Base-by-base conservation (phyloP, 2,113 vertebrate species). In the Cyprinodon brontotheroides region DNA sequence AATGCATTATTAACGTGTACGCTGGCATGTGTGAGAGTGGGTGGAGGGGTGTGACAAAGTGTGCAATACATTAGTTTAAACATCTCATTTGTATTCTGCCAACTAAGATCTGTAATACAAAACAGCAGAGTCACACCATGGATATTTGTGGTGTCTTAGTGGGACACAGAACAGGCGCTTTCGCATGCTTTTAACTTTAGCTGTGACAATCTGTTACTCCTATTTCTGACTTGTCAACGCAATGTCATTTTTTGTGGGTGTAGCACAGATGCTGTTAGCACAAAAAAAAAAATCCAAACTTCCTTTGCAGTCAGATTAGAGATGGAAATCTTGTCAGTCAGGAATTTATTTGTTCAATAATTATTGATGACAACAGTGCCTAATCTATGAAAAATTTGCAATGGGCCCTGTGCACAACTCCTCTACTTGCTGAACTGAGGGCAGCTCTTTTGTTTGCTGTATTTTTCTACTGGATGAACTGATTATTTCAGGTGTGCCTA, bases 1-100 rank as follows among this genome's bases (percentile, higher is more conserved):
- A 86, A 91, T 89, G 79, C 74, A 92, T 91, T 92, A 91, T 91
- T 89, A 89, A 91, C 77, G 65, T 59, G 65, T 62, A 64, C 75
- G 78, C 75, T 65, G 73, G 64, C 85, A 85, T 80, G 71, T 73
- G 61, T 60, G 75, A 71, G 76, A 59, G 50, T 57, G 43, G 4
- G 79, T 45, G 29, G 75, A 82, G 89, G 86, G 79, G 80, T 89
- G 87, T 78, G 83, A 85, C 74, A 77, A 83, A 80, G 71, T 82
- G 78, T 82, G 83, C 70, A 43, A 66, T 45, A 38, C 81, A 90
- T 89, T 85, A 71, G 79, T 84, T 82, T 77, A 72, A 84, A 87
- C 60, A 60, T 61, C 72, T 89, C 85, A 91, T 92, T 86, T 87
- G 79, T 89, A 89, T 91, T 89, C 84, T 79, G 75, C 61, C 45